Percentiles rank a stretch among this genome's conserved stretches.
Conservation (phyloP, 2,797 vertebrate genomes). For the Thunnus albacares region DNA sequence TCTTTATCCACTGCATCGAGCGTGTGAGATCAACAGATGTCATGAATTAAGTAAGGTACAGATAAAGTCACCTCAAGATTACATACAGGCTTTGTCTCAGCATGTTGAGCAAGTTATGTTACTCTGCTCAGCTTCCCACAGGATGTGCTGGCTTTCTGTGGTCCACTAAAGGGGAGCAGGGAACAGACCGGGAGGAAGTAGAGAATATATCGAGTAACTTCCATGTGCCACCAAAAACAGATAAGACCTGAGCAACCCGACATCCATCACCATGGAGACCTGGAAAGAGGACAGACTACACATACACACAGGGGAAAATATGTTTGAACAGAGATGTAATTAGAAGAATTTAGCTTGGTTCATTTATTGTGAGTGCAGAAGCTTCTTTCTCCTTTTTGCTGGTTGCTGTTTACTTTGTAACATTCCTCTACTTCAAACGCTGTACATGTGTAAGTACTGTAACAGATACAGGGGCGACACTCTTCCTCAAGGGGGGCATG, state of each 20-base stretch:
- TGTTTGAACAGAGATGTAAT: not conserved
- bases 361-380: not conserved
- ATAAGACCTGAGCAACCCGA: too few species aligned
- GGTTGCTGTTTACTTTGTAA: constrained; percentile 31
- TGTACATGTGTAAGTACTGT: constrained; percentile 11
- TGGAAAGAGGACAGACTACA: not conserved
- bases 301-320: not conserved
- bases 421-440: constrained; percentile 13
- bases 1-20: constrained; percentile 52
- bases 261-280: not conserved
- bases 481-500: not conserved
- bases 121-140: constrained; percentile 32
- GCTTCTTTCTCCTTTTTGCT: constrained; percentile 14
- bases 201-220: too few species aligned
- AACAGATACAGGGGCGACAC: constrained; percentile 13
- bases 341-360: not conserved
- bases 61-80: constrained; percentile 59
- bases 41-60: constrained; percentile 49
- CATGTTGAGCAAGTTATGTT: constrained; percentile 62
- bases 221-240: too few species aligned
- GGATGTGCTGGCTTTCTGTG: constrained; percentile 21
- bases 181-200: not conserved
- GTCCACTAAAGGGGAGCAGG: constrained; percentile 5
- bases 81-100: constrained; percentile 66
- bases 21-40: constrained; percentile 62